Conservation (phyloP, 2,797 vertebrate genomes). For the Rhynchonycteris naso region DNA sequence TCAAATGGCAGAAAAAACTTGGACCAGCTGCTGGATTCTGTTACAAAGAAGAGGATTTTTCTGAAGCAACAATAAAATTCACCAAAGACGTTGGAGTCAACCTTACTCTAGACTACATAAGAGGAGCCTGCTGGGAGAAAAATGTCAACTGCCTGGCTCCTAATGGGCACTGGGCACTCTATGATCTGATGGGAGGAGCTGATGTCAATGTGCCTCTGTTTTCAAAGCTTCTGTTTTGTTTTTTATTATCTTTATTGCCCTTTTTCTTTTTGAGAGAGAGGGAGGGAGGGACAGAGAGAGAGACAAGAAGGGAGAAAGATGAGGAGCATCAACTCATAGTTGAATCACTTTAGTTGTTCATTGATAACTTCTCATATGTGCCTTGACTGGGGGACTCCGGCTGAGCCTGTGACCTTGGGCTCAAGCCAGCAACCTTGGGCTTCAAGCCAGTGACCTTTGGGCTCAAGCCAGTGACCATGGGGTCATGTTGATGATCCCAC, state of each 20-base stretch:
- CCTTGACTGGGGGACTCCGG: too few species aligned
- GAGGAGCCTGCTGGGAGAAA: constrained; percentile 89
- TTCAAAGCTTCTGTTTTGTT: constrained; percentile 75
- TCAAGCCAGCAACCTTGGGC: too few species aligned
- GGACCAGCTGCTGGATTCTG: constrained; percentile 90
- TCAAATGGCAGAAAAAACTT: constrained; percentile 80
- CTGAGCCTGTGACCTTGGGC: too few species aligned
- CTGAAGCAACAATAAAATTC: constrained; percentile 85
- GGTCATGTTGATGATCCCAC: too few species aligned
- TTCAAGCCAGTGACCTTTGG: too few species aligned
- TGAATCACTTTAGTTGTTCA: too few species aligned
- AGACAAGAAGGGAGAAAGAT: too few species aligned
- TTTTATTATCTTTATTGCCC: too few species aligned
- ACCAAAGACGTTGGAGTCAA: constrained; percentile 90
- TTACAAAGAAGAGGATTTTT: constrained; percentile 89
- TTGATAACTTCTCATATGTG: too few species aligned
- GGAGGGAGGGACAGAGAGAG: neutral
- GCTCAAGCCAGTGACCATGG: too few species aligned
- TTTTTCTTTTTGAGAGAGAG: too few species aligned
- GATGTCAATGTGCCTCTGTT: constrained; percentile 88
- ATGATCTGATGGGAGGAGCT: constrained; percentile 89
- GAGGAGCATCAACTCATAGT: too few species aligned
- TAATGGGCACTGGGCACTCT: constrained; percentile 91
- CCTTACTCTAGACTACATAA: constrained; percentile 91
- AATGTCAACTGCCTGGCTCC: constrained; percentile 88